phyloP scores from a whole-genome alignment of 2,888 invertebrate genomes.

The Eupithecia vulgata region DNA sequence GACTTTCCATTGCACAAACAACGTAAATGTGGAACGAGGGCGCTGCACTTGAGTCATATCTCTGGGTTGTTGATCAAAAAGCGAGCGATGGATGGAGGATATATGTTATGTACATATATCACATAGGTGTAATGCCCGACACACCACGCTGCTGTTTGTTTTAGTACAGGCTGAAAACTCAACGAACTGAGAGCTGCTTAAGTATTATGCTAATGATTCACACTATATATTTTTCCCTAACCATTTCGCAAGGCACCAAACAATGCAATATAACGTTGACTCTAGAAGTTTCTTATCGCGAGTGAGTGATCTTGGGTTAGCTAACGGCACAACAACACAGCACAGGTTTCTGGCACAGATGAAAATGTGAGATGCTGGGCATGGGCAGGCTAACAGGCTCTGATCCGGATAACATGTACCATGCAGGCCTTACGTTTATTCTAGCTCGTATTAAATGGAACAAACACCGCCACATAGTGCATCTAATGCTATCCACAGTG shows the following conservation, averaged over 20 bases:
- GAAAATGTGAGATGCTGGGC: constrained; percentile 16
- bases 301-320: constrained; percentile 34
- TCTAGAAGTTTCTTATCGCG: constrained; percentile 32
- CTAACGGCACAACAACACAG: constrained; percentile 38
- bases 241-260: constrained; percentile 20
- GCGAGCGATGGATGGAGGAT: constrained; percentile 41
- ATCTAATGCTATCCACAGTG: background rate
- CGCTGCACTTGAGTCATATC: constrained; percentile 65
- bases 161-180: constrained; percentile 37
- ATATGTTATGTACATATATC: constrained; percentile 28
- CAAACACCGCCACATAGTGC: background rate
- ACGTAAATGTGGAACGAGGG: constrained; percentile 57
- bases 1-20: constrained; percentile 37
- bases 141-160: constrained; percentile 34
- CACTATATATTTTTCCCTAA: constrained; percentile 18
- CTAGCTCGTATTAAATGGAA: background rate
- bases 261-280: constrained; percentile 27
- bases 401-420: constrained; percentile 24
- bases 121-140: constrained; percentile 32
- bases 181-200: constrained; percentile 13
- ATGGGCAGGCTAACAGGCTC: constrained; percentile 16
- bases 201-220: constrained; percentile 30
- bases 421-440: constrained; percentile 6
- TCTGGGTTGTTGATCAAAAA: constrained; percentile 60
- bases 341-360: constrained; percentile 32